These are phyloP conservation scores for Dynastes grantii DNA, from an alignment of 2,888 invertebrate genomes.

Conservation along the genomic window DNA sequence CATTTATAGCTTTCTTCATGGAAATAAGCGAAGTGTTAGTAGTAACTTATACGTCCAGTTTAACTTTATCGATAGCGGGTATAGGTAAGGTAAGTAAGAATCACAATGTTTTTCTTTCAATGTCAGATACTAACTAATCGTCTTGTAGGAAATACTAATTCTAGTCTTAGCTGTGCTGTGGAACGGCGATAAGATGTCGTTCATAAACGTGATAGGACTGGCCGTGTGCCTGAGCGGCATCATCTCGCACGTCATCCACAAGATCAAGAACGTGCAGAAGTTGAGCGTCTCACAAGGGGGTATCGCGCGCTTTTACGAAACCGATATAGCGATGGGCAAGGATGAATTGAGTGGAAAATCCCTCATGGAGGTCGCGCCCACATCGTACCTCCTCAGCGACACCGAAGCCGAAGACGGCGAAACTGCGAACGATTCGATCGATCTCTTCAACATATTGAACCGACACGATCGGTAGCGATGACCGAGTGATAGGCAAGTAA, in stretches of 20 bases:
- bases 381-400: slow-evolving; percentile 60
- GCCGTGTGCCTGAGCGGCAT: slow-evolving; percentile 92
- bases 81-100: slow-evolving; percentile 88
- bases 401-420: slow-evolving; percentile 64
- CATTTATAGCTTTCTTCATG: slow-evolving; percentile 93
- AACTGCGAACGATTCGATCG: slow-evolving; percentile 70
- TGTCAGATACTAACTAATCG: not conserved
- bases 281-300: not conserved
- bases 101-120: no score
- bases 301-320: slow-evolving; percentile 58
- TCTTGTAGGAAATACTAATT: slow-evolving; percentile 91
- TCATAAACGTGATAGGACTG: slow-evolving; percentile 89
- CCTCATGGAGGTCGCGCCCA: slow-evolving; percentile 61
- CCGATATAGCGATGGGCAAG: slow-evolving; percentile 57
- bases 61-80: slow-evolving; percentile 95
- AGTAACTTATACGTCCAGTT: slow-evolving; percentile 93
- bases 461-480: slow-evolving; percentile 65
- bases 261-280: slow-evolving; percentile 66
- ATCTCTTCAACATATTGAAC: slow-evolving; percentile 72
- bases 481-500: not conserved
- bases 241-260: slow-evolving; percentile 85
- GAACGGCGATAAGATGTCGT: slow-evolving; percentile 88
- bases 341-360: slow-evolving; percentile 64
- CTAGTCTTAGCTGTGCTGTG: slow-evolving; percentile 89
- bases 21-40: slow-evolving; percentile 96